Conservation (phyloP, 2,888 invertebrate genomes). For the Athalia cordata region DNA sequence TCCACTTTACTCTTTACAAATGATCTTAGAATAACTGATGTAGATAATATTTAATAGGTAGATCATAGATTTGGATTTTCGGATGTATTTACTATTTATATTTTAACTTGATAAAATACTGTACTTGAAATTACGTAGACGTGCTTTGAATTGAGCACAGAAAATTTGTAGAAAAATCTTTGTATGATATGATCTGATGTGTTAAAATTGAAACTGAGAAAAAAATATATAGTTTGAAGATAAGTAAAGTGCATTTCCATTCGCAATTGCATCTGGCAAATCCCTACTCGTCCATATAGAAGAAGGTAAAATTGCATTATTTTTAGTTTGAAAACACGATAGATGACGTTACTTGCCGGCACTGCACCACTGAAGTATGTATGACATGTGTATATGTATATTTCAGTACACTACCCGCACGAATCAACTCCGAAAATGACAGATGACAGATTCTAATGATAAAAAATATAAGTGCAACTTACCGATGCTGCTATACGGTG, state of each 20-base stretch:
- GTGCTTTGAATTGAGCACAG: not conserved
- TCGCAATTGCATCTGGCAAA: no score
- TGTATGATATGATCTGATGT: conserved; percentile 13
- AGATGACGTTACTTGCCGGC: no score
- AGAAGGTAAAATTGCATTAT: no score
- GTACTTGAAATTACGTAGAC: not conserved
- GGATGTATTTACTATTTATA: conserved; percentile 21
- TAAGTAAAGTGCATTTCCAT: no score
- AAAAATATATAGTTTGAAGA: not conserved
- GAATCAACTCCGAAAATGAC: not conserved
- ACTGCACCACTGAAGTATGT: no score
- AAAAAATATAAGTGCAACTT: not conserved
- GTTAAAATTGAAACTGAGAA: not conserved
- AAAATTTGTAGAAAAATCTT: not conserved
- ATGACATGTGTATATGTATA: no score
- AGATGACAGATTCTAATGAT: not conserved
- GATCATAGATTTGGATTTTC: conserved; percentile 19
- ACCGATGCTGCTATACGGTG: no score
- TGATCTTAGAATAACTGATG: not conserved
- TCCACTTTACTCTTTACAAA: conserved; percentile 21
- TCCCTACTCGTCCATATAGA: no score
- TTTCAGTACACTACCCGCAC: not conserved
- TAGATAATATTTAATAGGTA: conserved; percentile 3
- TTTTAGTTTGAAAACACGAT: no score
- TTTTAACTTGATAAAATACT: not conserved